phyloP scores from a whole-genome alignment of 2,113 vertebrate species.

The Junco hyemalis region DNA sequence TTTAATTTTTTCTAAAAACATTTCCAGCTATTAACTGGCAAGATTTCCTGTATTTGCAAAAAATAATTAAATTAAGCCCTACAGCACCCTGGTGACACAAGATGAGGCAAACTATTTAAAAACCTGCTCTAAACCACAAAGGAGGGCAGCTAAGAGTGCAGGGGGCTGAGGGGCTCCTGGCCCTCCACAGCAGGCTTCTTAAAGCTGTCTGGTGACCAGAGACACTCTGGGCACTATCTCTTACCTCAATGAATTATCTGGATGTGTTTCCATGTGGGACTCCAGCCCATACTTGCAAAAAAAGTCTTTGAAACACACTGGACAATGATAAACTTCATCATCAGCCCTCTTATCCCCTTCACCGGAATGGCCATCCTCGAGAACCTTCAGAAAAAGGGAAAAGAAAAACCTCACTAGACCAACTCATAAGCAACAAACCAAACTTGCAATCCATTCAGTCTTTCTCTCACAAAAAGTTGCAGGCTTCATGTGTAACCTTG shows the following conservation, averaged over 20 bases:
- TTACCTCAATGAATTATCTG: slow-evolving; percentile 89
- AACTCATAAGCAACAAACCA: background rate
- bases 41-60: background rate
- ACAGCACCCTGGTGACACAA: background rate
- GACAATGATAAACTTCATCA: slow-evolving; percentile 86
- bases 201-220: background rate
- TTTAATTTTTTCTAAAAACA: background rate
- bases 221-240: background rate
- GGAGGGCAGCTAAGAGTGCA: background rate
- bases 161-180: background rate
- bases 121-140: background rate
- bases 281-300: slow-evolving; percentile 89
- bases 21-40: background rate
- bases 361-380: slow-evolving; percentile 74
- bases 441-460: background rate
- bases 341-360: slow-evolving; percentile 74
- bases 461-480: background rate
- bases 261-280: slow-evolving; percentile 92
- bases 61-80: background rate
- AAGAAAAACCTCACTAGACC: background rate
- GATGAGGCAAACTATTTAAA: background rate
- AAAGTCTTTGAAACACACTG: slow-evolving; percentile 92
- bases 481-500: background rate
- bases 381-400: slow-evolving; percentile 66
- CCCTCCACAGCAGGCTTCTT: background rate